Base-by-base conservation (phyloP, 2,113 vertebrate genomes). In the Chloebia gouldiae region DNA sequence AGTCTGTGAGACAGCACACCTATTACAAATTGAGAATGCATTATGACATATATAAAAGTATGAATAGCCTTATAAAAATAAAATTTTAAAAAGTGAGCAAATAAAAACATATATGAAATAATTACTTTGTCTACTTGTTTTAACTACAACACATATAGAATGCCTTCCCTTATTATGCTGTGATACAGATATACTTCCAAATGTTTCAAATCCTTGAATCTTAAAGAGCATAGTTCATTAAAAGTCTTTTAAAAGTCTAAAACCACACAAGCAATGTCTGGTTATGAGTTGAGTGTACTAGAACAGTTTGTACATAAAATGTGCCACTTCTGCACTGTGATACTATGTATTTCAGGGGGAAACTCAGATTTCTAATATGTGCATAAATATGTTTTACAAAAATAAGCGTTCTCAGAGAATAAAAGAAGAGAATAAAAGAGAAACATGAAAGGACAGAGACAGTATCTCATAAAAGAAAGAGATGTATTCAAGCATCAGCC, bases 291-390 rank as follows among this genome's bases (percentile, higher is more conserved):
- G 68, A 54, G 81, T 85, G 77, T 90, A 76, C 84, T 95, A 91
- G 90, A 96, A 93, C 63, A 93, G 91, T 96, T 92, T 25, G 0
- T 79, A 69, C 71, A 90, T 50, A 96, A 96, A 93, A 96, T 82
- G 78, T 83, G 73, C 42, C 69, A 69, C 37, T 93, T 93, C 39
- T 92, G 86, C 83, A 91, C 42, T 91, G 89, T 89, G 81, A 94
- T 61, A 95, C 76, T 65, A 97, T 96, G 97, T 79, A 96, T 96
- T 69, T 89, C 68, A 94, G 77, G 81, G 65, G 68, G 85, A 96
- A 97, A 95, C 70, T 93, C 78, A 95, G 75, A 96, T 91, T 97
- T 95, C 90, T 94, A 95, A 76, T 91, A 94, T 44, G 82, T 82
- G 72, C 61, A 85, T 57, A 79, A 71, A 89, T 86, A 96, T 24